Base-by-base conservation (phyloP, 1,140 invertebrate species). In the Atta cephalotes region DNA sequence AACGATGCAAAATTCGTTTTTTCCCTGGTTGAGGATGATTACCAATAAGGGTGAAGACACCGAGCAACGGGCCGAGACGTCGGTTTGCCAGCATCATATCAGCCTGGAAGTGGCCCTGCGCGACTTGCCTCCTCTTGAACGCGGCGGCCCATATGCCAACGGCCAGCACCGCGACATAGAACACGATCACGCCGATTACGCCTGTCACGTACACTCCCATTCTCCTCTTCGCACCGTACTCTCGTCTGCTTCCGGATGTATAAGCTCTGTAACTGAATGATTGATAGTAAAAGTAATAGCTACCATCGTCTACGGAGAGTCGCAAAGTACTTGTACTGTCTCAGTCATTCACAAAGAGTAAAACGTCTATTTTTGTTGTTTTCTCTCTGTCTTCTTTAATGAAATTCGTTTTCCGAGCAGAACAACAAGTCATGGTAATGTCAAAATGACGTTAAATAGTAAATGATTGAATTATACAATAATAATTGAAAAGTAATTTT, bases 21-120 rank as follows among this genome's bases (percentile, higher is more conserved):
- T 66, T 66, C 10, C 18, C 3, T 5, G 7, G 7, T 31, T 14
- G 25, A 56, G n/a, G 35, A 45, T 77, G 93, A 92, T 96, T 95
- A 97, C 97, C 97, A 86, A 97, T 97, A 94, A 98, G 97, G 3
- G 97, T 97, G 91, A 97, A 97, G 80, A 97, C 96, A 14, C 97
- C 97, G n/a, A 98, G 97, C 80, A 97, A 94, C n/a, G 97, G 94
- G 3, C 97, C 97, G 88, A 98, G 96, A 92, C 97, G 97, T 77
- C 97, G 94, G 58, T 97, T 97, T n/a, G 97, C 97, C 79, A 98
- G 92, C 96, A 98, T 97, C 80, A 98, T 96, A 87, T 97, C 97
- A 86, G 97, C 93, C 74, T 94, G 66, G 21, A 70, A 14, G 21
- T 70, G 92, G n/a, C 92, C 96, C 12, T 86, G 78, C 35, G 95